Base-by-base conservation (phyloP, 1,140 invertebrate genomes). In the Archegozetes longisetosus region DNA sequence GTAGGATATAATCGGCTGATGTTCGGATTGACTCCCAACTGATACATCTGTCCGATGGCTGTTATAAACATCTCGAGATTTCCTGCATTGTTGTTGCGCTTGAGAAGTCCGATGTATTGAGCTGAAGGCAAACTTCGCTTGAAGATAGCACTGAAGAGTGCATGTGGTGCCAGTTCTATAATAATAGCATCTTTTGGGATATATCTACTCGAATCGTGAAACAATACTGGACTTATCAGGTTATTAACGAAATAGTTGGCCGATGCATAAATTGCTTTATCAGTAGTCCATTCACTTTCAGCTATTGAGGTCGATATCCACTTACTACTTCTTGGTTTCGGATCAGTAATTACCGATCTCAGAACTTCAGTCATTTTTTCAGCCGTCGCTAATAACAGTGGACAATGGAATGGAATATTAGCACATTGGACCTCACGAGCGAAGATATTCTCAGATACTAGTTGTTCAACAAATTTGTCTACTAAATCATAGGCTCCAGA, bases 161-260 rank as follows among this genome's bases (percentile, higher is more conserved):
- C 13, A 40, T 65, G 55, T 1, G 93, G 90, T 14, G 90, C 90
- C 60, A 96, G 81, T 77, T 98, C 92, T 62, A 98, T 81, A 27
- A 84, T 80, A 60, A 96, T 76, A 2, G 92, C 89, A 69, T 89
- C 85, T 60, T 81, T 78, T 2, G 92, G 93, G 3, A 97, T 75
- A 68, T 88, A 82, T 61, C 78, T 70, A 29, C 94, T 66, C 22
- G 84, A 88, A 67, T 91, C 87, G 62, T 78, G 71, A 66, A 82
- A 81, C 54, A 78, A 66, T 1, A 82, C 75, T 51, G 77, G 74
- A 46, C 85, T 87, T 13, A 93, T 76, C 29, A 97, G 75, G 72
- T 97, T 97, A 76, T 96, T 95, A 0, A 93, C 89, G 70, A 93
- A 88, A 73, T 97, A 98, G n/a, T 85, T 86, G 3, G 87, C 82